Percentiles rank a stretch among this genome's conserved stretches.
Evolutionary conservation across 2,113 vertebrate genomes (phyloP).

Genomic region (Neomonachus schauinslandi): DNA sequence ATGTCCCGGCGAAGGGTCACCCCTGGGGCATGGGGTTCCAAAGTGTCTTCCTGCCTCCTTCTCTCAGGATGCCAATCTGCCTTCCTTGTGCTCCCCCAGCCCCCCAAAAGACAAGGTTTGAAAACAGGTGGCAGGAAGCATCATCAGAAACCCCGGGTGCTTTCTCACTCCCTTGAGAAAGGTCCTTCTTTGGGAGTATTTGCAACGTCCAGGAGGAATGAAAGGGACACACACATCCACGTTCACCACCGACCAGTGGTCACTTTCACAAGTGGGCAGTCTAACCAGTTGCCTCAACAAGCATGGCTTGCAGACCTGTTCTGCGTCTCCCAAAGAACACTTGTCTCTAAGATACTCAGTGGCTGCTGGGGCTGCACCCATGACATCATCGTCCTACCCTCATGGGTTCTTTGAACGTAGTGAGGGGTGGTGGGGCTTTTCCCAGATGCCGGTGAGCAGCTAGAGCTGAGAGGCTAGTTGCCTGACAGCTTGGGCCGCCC

Average conservation of each 20-base stretch:
- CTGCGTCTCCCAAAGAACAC: neutral
- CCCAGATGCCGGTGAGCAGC: neutral
- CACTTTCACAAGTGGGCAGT: neutral
- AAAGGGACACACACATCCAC: neutral
- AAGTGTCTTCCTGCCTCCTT: neutral
- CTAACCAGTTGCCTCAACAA: neutral
- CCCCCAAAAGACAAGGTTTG: neutral
- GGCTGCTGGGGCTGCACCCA: neutral
- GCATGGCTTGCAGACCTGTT: neutral
- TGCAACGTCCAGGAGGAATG: neutral
- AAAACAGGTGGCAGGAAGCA: neutral
- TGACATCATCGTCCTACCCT: neutral
- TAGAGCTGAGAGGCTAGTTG: conserved; percentile 78
- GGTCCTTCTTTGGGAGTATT: neutral
- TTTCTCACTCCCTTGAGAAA: neutral
- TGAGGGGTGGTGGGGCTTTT: neutral
- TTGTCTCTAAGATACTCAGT: neutral
- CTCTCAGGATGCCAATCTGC: neutral
- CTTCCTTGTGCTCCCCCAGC: neutral
- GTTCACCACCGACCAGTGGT: neutral
- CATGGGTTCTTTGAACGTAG: neutral
- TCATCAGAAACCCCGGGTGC: fast-evolving
- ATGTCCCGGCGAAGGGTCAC: neutral
- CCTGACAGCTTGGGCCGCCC: conserved; percentile 85
- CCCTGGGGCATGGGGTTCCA: fast-evolving